phyloP scores from a whole-genome alignment of 2,797 vertebrate species.

The Sebastes hopkinsi region DNA sequence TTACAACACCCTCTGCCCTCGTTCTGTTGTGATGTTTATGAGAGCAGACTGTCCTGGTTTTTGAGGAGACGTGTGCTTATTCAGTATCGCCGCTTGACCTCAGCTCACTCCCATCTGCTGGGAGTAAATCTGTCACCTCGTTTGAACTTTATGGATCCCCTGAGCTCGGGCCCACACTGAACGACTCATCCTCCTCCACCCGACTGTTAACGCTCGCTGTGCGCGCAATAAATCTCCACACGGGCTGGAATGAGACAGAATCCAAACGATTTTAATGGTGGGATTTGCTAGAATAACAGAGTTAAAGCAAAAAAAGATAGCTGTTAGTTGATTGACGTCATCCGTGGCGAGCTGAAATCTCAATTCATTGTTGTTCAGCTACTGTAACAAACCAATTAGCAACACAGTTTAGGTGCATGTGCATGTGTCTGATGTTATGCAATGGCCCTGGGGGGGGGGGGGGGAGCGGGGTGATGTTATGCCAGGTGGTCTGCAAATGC shows the following conservation, averaged over 20 bases:
- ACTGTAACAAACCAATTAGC: conserved; percentile 23
- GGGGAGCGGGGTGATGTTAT: background rate
- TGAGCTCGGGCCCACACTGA: background rate
- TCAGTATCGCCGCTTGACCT: conserved; percentile 53
- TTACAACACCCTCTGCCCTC: conserved; percentile 35
- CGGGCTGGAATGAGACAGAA: conserved; percentile 5
- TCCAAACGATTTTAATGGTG: background rate
- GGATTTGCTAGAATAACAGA: background rate
- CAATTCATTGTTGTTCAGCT: background rate
- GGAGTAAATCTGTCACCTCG: conserved; percentile 56
- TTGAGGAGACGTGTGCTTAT: conserved; percentile 48
- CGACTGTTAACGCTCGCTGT: conserved; percentile 11
- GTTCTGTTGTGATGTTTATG: conserved; percentile 50
- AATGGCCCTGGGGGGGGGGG: background rate
- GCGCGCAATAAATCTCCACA: conserved; percentile 15
- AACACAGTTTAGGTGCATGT: conserved; percentile 3
- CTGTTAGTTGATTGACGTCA: background rate
- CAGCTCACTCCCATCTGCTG: conserved; percentile 35
- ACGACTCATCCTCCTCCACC: conserved; percentile 2
- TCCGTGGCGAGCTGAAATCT: background rate
- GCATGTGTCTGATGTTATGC: conserved; percentile 37
- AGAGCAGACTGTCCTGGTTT: conserved; percentile 63
- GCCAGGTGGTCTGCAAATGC: conserved; percentile 52
- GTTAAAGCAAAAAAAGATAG: background rate
- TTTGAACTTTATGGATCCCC: conserved; percentile 52